Base-by-base conservation (phyloP, 1,140 invertebrate genomes). In the Laupala kohalensis region DNA sequence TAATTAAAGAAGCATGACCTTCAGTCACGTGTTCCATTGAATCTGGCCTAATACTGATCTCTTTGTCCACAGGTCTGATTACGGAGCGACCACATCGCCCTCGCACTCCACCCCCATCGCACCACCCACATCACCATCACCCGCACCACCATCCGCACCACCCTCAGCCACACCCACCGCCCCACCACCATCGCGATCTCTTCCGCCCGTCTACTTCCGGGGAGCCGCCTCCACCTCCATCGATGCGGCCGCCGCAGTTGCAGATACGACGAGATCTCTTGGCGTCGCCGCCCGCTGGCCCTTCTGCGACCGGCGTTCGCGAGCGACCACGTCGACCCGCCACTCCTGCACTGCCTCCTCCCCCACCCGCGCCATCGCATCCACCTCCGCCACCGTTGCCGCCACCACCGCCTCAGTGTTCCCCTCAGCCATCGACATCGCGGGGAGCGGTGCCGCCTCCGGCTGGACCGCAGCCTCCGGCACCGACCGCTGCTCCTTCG, bases 191-290 rank as follows among this genome's bases (percentile, higher is more conserved):
- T 26, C 71, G 65, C 25, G 24, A 72, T 12, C 15, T 19, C 3
- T 15, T 28, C 27, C 13, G n/a, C 9, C 25, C 64, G 6, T 71
- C 70, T 0, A 15, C 69, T 37, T 26, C 30, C 53, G 24, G 25
- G 19, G 67, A 72, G 37, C 37, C 30, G 30, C n/a, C n/a, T n/a
- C 71, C 65, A 25, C 66, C 64, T 2, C 66, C 70, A 5, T 3
- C 29, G 2, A 64, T 24, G 65, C 65, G 29, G n/a, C 66, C 30
- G 2, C 70, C 70, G 0, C 71, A 68, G 15, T 65, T 72, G 65
- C 71, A 72, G 65, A 72, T 72, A 0, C 65, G 71, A 25, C 65
- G 71, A 0, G 71, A 72, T 9, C 71, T 68, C 13, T 65, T 6
- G 0, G 23, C 4, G 0, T 24, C 24, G 13, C 30, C 69, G 23